Conservation (phyloP, 2,888 invertebrate genomes). For the Bimastos eiseni region DNA sequence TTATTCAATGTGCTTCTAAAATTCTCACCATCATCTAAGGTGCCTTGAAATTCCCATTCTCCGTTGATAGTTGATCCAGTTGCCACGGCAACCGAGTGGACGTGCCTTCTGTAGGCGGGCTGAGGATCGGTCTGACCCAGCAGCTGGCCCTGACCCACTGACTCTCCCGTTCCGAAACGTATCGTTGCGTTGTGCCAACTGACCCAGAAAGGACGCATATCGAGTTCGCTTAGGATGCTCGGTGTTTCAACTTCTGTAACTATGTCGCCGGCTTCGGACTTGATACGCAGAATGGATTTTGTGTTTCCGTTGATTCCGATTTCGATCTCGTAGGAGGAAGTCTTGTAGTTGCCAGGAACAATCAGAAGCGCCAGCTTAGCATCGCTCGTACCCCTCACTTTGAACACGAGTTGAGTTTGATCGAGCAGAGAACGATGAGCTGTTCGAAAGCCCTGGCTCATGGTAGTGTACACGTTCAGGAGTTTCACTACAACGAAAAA, state of each 20-base stretch:
- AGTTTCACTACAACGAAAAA: not conserved
- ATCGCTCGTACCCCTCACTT: conserved; percentile 20
- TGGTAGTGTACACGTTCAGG: not conserved
- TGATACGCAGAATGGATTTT: not conserved
- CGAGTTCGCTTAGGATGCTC: conserved; percentile 20
- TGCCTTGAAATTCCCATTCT: conserved; percentile 26
- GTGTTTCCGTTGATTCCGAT: conserved; percentile 22
- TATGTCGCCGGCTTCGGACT: not conserved
- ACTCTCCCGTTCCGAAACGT: conserved; percentile 23
- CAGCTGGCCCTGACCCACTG: conserved; percentile 17
- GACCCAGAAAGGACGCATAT: conserved; percentile 33
- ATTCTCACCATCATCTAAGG: conserved; percentile 9
- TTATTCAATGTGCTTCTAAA: not conserved
- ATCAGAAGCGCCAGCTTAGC: conserved; percentile 30
- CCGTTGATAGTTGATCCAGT: not conserved
- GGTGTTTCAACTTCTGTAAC: conserved; percentile 22
- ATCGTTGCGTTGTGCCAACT: conserved; percentile 25
- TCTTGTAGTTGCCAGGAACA: conserved; percentile 23
- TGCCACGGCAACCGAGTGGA: conserved; percentile 25
- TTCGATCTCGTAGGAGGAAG: conserved; percentile 27
- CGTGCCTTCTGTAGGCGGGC: conserved; percentile 25
- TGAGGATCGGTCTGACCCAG: conserved; percentile 27
- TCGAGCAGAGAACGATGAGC: conserved; percentile 24
- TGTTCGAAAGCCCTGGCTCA: not conserved
- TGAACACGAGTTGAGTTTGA: conserved; percentile 20